These are phyloP conservation scores for Calameuta pallipes DNA, from an alignment of 2,888 invertebrate species.

Conservation along the genomic window DNA sequence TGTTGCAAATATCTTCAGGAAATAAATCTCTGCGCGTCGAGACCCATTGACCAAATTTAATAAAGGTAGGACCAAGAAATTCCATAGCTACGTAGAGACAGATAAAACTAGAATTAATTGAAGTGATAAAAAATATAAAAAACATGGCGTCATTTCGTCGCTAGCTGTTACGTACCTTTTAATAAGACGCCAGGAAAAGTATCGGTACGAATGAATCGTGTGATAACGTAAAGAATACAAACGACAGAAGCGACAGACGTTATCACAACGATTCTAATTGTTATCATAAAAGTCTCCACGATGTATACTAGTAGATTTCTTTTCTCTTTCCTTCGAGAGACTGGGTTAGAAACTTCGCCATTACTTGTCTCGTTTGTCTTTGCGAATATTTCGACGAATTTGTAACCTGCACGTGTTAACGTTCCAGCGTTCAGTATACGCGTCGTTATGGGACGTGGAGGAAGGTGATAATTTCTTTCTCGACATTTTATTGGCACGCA, in stretches of 20 bases:
- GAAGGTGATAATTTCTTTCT: background rate
- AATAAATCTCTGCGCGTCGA: conserved; percentile 68
- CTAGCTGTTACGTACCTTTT: conserved; percentile 33
- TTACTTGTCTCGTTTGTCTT: conserved; percentile 17
- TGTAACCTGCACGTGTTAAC: conserved; percentile 3
- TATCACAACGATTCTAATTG: conserved; percentile 38
- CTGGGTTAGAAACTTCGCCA: background rate
- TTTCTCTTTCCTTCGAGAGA: background rate
- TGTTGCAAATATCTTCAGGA: conserved; percentile 63
- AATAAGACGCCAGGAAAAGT: conserved; percentile 36
- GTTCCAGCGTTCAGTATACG: background rate
- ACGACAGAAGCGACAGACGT: conserved; percentile 34
- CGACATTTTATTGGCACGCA: background rate
- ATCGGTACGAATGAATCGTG: conserved; percentile 33
- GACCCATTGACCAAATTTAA: conserved; percentile 69
- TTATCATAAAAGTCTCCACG: conserved; percentile 28
- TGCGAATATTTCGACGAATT: conserved; percentile 19
- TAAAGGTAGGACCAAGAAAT: conserved; percentile 66
- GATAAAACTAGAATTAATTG: conserved; percentile 22
- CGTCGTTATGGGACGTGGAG: background rate
- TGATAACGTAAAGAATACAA: conserved; percentile 36
- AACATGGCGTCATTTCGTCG: background rate
- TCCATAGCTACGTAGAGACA: conserved; percentile 48
- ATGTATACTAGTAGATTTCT: conserved; percentile 14
- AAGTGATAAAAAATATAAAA: background rate